Conservation (phyloP, 2,888 invertebrate genomes). For the Deladenus siricidicola region DNA sequence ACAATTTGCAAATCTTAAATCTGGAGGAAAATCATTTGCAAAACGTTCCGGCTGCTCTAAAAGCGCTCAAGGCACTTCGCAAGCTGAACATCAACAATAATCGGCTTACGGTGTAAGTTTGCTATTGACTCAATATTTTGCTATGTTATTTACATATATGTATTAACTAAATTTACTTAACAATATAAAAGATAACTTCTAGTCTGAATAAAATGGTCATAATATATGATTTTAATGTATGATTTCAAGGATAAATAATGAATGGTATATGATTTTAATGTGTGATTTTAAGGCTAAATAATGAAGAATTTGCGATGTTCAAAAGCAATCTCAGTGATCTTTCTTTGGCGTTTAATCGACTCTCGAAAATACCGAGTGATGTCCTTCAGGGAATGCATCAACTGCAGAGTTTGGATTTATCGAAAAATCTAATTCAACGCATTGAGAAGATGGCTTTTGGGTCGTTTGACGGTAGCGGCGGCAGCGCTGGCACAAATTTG, state of each 20-base stretch:
- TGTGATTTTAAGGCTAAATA: conserved; percentile 44
- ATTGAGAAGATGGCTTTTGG: conserved; percentile 41
- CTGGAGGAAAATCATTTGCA: conserved; percentile 81
- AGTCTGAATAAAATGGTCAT: too few relatives aligned
- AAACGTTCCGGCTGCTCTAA: conserved; percentile 71
- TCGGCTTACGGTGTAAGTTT: conserved; percentile 60
- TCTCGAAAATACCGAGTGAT: conserved; percentile 53
- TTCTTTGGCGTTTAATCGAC: conserved; percentile 62
- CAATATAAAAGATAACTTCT: too few relatives aligned
- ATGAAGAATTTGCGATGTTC: conserved; percentile 53
- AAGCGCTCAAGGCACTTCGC: conserved; percentile 75
- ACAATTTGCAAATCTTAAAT: conserved; percentile 71
- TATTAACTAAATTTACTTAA: too few relatives aligned
- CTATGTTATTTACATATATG: too few relatives aligned
- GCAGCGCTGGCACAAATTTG: conserved; percentile 29
- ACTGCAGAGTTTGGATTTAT: conserved; percentile 61
- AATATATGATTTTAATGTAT: not conserved
- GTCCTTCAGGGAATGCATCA: conserved; percentile 30
- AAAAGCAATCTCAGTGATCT: conserved; percentile 37
- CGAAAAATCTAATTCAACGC: conserved; percentile 43
- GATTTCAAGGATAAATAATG: too few relatives aligned
- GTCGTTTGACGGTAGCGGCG: conserved; percentile 24
- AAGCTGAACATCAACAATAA: conserved; percentile 81
- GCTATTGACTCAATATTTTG: too few relatives aligned
- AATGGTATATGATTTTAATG: not conserved